Percentiles rank a stretch among this genome's conserved stretches.
These are phyloP conservation scores for Sylvilagus bachmani DNA, from an alignment of 2,113 vertebrate genomes.

Conservation along the genomic window DNA sequence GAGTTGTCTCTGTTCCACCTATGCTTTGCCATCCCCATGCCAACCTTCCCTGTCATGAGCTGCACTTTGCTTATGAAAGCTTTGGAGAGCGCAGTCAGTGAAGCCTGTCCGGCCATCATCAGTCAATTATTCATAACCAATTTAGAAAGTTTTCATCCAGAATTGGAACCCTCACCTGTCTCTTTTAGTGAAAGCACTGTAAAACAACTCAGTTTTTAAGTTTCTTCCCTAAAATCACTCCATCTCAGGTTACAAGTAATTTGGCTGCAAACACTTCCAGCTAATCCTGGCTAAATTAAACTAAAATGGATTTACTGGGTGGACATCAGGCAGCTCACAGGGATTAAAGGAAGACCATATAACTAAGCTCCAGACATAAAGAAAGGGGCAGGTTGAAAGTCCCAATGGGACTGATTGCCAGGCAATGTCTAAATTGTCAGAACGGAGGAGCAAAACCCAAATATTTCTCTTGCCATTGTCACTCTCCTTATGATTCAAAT, in stretches of 20 bases:
- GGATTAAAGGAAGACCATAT: not conserved
- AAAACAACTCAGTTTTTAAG: not conserved
- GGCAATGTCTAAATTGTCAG: not conserved
- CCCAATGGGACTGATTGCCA: not conserved
- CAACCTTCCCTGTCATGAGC: not conserved
- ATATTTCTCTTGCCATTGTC: not conserved
- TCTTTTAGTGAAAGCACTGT: not conserved
- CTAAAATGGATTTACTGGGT: not conserved
- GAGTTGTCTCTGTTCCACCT: not conserved
- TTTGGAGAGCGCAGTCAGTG: not conserved
- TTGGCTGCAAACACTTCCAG: not conserved
- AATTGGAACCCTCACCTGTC: not conserved
- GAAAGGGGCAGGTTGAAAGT: not conserved
- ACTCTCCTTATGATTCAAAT: not conserved
- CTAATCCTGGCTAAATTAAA: not conserved
- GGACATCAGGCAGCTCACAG: not conserved
- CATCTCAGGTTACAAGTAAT: not conserved
- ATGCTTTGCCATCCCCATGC: not conserved
- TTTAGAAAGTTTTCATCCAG: not conserved
- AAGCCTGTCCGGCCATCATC: not conserved
- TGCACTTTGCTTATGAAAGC: not conserved
- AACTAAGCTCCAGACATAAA: not conserved
- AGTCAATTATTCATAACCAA: not conserved
- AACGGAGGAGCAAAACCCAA: not conserved
- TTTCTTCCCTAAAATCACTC: not conserved